Conservation (phyloP, 2,888 invertebrate genomes). For the Podotricha telesiphe region DNA sequence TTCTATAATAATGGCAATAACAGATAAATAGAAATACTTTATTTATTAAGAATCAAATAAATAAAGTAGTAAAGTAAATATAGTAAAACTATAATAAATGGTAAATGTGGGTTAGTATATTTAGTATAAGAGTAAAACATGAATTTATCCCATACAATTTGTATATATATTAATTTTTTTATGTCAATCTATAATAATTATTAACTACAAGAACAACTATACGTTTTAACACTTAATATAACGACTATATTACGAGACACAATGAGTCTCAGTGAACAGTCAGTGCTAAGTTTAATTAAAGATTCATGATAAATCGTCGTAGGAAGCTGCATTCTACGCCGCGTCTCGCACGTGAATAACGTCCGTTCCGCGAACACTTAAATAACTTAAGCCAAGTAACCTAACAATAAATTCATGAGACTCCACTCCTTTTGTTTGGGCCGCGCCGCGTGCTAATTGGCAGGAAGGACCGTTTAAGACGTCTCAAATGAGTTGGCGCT, state of each 20-base stretch:
- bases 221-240: conserved; percentile 44
- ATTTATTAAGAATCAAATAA: too few species aligned
- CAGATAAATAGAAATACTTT: too few species aligned
- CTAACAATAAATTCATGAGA: conserved; percentile 80
- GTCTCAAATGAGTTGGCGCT: conserved; percentile 65
- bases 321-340: conserved; percentile 78
- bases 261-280: conserved; percentile 70
- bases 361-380: conserved; percentile 73
- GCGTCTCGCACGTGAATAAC: conserved; percentile 77
- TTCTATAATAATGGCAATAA: too few species aligned
- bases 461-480: conserved; percentile 73
- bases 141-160: background rate
- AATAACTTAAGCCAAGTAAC: conserved; percentile 79
- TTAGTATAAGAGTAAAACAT: background rate
- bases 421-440: conserved; percentile 69
- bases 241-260: conserved; percentile 56
- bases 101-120: too few species aligned
- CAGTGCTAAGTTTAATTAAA: conserved; percentile 82
- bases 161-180: background rate
- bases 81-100: too few species aligned
- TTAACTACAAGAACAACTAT: conserved; percentile 28
- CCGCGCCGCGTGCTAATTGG: conserved; percentile 73
- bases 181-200: background rate
- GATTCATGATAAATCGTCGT: conserved; percentile 83
- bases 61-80: too few species aligned